phyloP scores from a whole-genome alignment of 1,140 invertebrate genomes.

The Drosophila sechellia region DNA sequence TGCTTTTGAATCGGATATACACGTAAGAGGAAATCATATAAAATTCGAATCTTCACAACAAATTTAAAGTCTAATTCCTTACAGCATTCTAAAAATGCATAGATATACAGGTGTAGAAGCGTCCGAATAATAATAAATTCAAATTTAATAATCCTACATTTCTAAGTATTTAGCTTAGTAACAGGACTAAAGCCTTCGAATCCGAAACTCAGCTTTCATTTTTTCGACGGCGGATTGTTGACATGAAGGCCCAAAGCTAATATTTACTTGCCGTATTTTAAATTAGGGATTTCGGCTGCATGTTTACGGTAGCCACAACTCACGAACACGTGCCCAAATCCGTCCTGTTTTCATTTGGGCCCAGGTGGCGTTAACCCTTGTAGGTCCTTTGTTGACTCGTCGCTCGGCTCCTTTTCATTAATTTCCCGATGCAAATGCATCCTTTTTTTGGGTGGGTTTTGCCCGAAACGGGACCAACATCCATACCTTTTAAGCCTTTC shows the following conservation, averaged over 20 bases:
- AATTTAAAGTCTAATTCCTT: too few relatives aligned
- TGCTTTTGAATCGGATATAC: background rate
- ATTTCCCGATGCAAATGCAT: slow-evolving; percentile 48
- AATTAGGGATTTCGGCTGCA: slow-evolving; percentile 58
- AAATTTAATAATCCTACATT: slow-evolving; percentile 22
- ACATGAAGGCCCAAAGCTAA: slow-evolving; percentile 46
- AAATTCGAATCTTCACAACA: too few relatives aligned
- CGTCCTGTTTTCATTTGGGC: slow-evolving; percentile 18
- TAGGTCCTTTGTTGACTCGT: slow-evolving; percentile 50
- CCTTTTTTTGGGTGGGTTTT: slow-evolving; percentile 3
- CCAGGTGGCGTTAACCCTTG: slow-evolving; percentile 29
- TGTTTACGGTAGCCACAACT: slow-evolving; percentile 50
- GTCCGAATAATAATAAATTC: background rate
- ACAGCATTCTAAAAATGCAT: background rate
- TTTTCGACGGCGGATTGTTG: background rate
- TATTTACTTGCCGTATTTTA: slow-evolving; percentile 67
- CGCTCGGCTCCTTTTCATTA: slow-evolving; percentile 51
- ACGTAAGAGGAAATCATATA: background rate
- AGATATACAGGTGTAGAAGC: background rate
- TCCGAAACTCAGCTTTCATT: background rate
- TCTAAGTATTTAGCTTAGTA: slow-evolving; percentile 7
- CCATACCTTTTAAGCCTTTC: slow-evolving; percentile 27
- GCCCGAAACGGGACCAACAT: slow-evolving; percentile 10
- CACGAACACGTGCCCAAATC: slow-evolving; percentile 34
- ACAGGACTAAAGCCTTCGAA: slow-evolving; percentile 17